Percentiles rank a stretch among this genome's conserved stretches.
These are phyloP conservation scores for Microctenopoma lineatum DNA, from an alignment of 2,797 vertebrate species.

Conservation along the genomic window DNA sequence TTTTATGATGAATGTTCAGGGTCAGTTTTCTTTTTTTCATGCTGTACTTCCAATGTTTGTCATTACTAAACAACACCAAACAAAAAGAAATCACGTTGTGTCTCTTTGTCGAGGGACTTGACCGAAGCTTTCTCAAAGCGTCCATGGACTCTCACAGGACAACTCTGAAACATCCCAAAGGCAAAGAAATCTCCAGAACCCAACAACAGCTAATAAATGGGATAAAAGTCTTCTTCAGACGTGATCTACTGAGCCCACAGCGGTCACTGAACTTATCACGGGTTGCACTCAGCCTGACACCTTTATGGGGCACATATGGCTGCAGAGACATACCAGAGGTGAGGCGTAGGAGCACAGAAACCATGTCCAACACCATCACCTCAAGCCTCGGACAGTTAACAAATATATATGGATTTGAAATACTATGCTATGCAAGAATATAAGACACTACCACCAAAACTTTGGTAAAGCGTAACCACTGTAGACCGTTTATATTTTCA, in stretches of 20 bases:
- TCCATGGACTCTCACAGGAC: too few relatives aligned
- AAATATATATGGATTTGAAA: slow-evolving; percentile 5
- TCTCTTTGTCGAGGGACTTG: too few relatives aligned
- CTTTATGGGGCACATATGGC: slow-evolving; percentile 71
- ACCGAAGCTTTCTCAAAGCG: too few relatives aligned
- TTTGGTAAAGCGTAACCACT: not conserved
- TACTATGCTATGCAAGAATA: not conserved
- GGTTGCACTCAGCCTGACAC: slow-evolving; percentile 63
- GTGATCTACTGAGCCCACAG: slow-evolving; percentile 31
- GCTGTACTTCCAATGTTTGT: slow-evolving; percentile 4
- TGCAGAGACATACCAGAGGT: slow-evolving; percentile 44
- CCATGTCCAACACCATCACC: slow-evolving; percentile 48
- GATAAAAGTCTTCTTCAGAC: slow-evolving; percentile 35
- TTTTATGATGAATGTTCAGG: slow-evolving; percentile 14
- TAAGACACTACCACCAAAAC: too few relatives aligned
- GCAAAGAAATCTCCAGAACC: not conserved
- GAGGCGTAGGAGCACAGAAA: slow-evolving; percentile 32
- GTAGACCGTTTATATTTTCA: not conserved
- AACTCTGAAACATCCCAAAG: too few relatives aligned
- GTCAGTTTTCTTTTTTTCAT: slow-evolving; percentile 10
- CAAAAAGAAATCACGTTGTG: too few relatives aligned
- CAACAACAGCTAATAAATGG: slow-evolving; percentile 1
- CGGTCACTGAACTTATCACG: slow-evolving; percentile 41
- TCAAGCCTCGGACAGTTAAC: slow-evolving; percentile 30
- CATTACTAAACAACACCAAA: too few relatives aligned